A percentile compares a stretch with the other conserved stretches of the same genome.
These are phyloP conservation scores for Athetis lepigone DNA, from an alignment of 2,888 invertebrate species.

Conservation along the genomic window DNA sequence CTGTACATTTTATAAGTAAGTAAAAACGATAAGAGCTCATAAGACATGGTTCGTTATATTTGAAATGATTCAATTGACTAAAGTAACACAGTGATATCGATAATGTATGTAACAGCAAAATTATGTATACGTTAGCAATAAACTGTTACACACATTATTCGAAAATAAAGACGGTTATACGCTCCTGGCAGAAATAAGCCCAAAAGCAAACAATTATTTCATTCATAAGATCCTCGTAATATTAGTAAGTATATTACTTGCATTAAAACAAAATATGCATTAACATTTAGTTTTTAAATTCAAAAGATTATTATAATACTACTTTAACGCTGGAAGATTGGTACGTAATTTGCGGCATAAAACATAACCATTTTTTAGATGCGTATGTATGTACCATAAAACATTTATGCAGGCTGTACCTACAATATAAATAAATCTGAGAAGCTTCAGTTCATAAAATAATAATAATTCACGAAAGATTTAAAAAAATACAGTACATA, in stretches of 20 bases:
- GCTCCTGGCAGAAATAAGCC: not conserved
- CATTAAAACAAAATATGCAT: constrained; percentile 9
- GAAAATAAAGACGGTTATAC: too few species aligned
- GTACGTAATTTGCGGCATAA: constrained; percentile 12
- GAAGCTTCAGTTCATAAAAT: not conserved
- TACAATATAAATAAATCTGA: not conserved
- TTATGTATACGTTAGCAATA: constrained; percentile 33
- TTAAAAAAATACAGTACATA: not conserved
- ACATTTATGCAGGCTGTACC: constrained; percentile 9
- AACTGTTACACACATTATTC: constrained; percentile 9
- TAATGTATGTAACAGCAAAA: too few species aligned
- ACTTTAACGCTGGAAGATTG: constrained; percentile 10
- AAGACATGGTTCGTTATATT: constrained; percentile 56
- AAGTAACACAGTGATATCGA: constrained; percentile 39
- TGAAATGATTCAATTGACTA: constrained; percentile 53
- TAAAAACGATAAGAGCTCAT: constrained; percentile 58
- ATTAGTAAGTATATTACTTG: not conserved
- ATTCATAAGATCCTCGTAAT: constrained; percentile 12
- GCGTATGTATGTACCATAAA: not conserved
- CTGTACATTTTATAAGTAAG: too few species aligned
- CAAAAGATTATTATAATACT: not conserved
- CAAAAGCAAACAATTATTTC: constrained; percentile 2
- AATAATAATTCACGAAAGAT: not conserved
- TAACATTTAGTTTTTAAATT: not conserved
- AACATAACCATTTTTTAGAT: not conserved